Evolutionary conservation across 2,888 invertebrate species (phyloP), one percentile per base, ranked within the genome.

Genomic region (Leptopilina myrica): DNA sequence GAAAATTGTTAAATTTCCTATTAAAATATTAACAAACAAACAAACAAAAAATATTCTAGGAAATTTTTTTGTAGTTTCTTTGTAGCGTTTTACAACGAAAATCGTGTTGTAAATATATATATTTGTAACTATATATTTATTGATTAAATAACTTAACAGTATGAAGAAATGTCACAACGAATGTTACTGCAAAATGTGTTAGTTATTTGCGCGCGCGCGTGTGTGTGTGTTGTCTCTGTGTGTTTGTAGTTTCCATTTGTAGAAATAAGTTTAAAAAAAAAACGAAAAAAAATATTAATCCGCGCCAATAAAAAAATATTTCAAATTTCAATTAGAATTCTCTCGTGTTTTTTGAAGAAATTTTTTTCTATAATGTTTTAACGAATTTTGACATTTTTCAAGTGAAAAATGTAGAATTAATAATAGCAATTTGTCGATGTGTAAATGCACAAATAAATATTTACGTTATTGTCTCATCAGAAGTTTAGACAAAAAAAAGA

Each of bases 91-190:
- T 73, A 59, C 73, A n/a, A 73, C 56, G 56, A 73, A 56, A 33
- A 53, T 53, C 73, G 73, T 73, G 73, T 73, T 73, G 73, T 73
- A 56, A 73, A 40, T 49, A 49, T 49, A 40, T 73, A 56, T 73
- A 15, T 59, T 59, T 59, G 26, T 73, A 73, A 53, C 53, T 73
- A 56, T 73, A 56, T 73, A 73, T 73, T 73, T 73, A 59, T 73
- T 73, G 56, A 73, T 73, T 73, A 33, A 56, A 43, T 43, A 53
- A 73, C 40, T 56, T 73, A 56, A 33, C 53, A 56, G 9, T 73
- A 73, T 56, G 56, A 73, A 59, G 33, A 56, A 73, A 56, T 69
- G 7, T 69, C 69, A 56, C 73, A 73, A 59, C 56, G 56, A 59
- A 40, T 59, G 56, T 8, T 33, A 56, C 56, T 73, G 56, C 33